Percentiles rank a stretch among this genome's conserved stretches.
phyloP scores from a whole-genome alignment of 2,888 invertebrate species.

The Brenthis ino region DNA sequence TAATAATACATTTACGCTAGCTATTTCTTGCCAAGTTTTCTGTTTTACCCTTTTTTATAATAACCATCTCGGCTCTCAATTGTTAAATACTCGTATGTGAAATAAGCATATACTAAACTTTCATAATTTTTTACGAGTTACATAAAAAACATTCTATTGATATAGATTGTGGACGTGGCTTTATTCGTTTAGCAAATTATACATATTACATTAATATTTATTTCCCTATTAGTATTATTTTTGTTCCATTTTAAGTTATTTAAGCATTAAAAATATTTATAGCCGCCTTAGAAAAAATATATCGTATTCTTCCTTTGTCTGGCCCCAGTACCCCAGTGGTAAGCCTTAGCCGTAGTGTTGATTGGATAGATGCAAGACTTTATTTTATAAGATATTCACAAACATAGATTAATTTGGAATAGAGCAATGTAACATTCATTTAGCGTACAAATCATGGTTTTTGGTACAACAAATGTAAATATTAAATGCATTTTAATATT shows the following conservation, averaged over 20 bases:
- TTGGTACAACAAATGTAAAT: constrained; percentile 28
- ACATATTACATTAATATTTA: constrained; percentile 8
- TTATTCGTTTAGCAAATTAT: constrained; percentile 5
- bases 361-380: constrained; percentile 17
- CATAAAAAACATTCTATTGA: too few relatives aligned
- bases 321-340: constrained; percentile 13
- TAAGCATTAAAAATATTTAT: constrained; percentile 12
- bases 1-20: constrained; percentile 2
- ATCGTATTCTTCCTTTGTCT: constrained; percentile 6
- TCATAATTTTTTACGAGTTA: neutral
- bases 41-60: neutral
- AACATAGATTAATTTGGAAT: constrained; percentile 23
- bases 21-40: constrained; percentile 19
- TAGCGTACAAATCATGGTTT: constrained; percentile 22
- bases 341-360: constrained; percentile 15
- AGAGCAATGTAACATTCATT: constrained; percentile 26
- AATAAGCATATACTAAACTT: too few relatives aligned
- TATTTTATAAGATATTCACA: constrained; percentile 31
- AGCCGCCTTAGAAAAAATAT: constrained; percentile 15
- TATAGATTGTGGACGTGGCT: constrained; percentile 11
- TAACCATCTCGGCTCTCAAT: too few relatives aligned
- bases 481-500: constrained; percentile 21
- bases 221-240: constrained; percentile 11
- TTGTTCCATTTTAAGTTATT: constrained; percentile 7
- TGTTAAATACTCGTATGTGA: too few relatives aligned